Conservation (phyloP, 2,888 invertebrate genomes). For the Palloptera scutellata region DNA sequence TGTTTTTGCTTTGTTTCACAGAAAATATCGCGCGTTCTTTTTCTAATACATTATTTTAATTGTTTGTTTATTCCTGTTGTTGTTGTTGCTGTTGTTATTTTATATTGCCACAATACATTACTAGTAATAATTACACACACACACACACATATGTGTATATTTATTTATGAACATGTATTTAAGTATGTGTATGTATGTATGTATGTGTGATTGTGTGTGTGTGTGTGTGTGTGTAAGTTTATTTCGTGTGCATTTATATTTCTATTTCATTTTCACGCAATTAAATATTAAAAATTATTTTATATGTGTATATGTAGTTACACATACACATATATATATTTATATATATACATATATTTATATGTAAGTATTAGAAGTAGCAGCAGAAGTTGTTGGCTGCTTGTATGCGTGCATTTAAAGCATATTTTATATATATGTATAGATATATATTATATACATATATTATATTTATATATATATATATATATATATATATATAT, state of each 20-base stretch:
- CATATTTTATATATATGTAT: background rate
- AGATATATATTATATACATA: background rate
- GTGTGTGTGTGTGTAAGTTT: background rate
- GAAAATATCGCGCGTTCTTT: conserved; percentile 22
- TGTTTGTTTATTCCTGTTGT: conserved; percentile 35
- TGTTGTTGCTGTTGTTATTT: conserved; percentile 34
- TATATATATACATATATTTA: conserved; percentile 9
- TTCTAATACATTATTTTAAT: conserved; percentile 18
- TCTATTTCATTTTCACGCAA: conserved; percentile 34
- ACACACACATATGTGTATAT: background rate
- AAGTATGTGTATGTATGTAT: background rate
- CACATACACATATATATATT: background rate
- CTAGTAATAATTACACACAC: background rate
- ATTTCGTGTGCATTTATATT: background rate
- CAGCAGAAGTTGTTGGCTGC: background rate
- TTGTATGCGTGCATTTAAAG: background rate
- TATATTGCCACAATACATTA: conserved; percentile 4
- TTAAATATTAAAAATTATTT: conserved; percentile 39
- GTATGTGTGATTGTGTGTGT: background rate
- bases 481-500: conserved; percentile 14
- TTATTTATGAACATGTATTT: background rate
- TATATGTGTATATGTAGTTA: conserved; percentile 14
- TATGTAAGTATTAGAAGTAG: conserved; percentile 3
- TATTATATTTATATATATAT: conserved; percentile 7
- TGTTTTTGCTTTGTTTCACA: conserved; percentile 21